phyloP scores from a whole-genome alignment of 2,113 vertebrate genomes.

The Lipotes vexillifer region DNA sequence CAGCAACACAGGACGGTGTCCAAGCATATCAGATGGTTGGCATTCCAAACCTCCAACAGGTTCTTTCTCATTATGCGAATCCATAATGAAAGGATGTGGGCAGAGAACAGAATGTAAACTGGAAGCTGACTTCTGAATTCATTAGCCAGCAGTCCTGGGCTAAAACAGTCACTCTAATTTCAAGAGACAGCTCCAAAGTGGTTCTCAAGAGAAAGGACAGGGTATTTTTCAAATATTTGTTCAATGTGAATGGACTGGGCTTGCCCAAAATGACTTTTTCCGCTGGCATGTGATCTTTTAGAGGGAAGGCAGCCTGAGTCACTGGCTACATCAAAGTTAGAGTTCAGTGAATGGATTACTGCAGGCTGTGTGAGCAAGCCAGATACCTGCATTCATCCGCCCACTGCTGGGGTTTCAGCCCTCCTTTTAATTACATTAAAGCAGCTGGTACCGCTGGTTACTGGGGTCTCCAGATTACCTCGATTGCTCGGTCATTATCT shows the following conservation, averaged over 20 bases:
- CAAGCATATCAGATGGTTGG: not conserved
- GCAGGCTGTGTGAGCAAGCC: conserved; percentile 56
- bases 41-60: conserved; percentile 1
- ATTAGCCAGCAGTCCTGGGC: not conserved
- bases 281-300: conserved; percentile 21
- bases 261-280: conserved; percentile 53
- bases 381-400: conserved; percentile 66
- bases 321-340: conserved; percentile 65
- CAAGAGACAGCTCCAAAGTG: conserved; percentile 60
- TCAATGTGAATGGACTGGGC: conserved; percentile 48
- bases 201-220: conserved; percentile 59
- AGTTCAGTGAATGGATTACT: conserved; percentile 54
- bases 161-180: conserved; percentile 35
- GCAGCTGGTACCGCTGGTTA: conserved; percentile 76
- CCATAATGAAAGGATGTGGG: conserved; percentile 41
- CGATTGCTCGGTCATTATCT: conserved; percentile 83
- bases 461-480: conserved; percentile 84
- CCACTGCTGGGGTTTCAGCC: conserved; percentile 60
- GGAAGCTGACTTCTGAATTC: conserved; percentile 55
- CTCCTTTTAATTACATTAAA: conserved; percentile 72
- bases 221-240: conserved; percentile 59
- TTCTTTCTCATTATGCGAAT: conserved; percentile 36
- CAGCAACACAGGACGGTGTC: not conserved
- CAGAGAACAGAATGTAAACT: conserved; percentile 22
- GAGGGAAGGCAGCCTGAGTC: conserved; percentile 69